These are phyloP conservation scores for Amphimallon solstitiale DNA, from an alignment of 2,888 invertebrate genomes.

Conservation along the genomic window DNA sequence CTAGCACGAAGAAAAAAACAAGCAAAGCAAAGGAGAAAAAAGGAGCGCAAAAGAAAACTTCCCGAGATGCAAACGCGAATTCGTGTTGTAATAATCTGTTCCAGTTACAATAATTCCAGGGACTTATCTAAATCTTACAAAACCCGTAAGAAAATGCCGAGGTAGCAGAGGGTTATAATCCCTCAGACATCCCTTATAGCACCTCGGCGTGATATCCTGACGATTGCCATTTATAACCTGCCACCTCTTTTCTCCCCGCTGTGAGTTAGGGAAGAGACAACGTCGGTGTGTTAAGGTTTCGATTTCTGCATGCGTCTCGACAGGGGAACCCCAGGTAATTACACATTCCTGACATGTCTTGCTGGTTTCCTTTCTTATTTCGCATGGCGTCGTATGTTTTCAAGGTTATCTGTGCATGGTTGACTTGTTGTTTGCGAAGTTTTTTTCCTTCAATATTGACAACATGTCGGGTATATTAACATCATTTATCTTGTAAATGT, in stretches of 20 bases:
- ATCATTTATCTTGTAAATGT: conserved; percentile 18
- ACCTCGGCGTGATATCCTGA: conserved; percentile 32
- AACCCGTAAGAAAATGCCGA: conserved; percentile 29
- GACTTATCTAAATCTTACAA: conserved; percentile 30
- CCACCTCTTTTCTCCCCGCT: background rate
- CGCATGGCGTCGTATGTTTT: background rate
- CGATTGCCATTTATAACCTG: conserved; percentile 36
- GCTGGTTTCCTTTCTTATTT: background rate
- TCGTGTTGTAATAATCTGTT: conserved; percentile 21
- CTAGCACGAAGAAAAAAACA: no score
- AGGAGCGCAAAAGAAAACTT: no score
- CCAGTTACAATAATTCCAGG: conserved; percentile 28
- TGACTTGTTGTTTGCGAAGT: background rate
- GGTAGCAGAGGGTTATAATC: conserved; percentile 34
- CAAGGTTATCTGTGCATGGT: background rate
- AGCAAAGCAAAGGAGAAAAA: no score
- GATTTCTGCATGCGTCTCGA: conserved; percentile 25
- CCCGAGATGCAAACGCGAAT: no score
- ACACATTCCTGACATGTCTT: conserved; percentile 17
- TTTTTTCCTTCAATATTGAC: conserved; percentile 8
- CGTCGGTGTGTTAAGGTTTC: background rate
- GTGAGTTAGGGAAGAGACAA: background rate
- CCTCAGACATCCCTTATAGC: conserved; percentile 28
- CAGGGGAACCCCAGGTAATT: conserved; percentile 15
- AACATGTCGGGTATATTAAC: background rate